These are phyloP conservation scores for Nomada fabriciana DNA, from an alignment of 2,888 invertebrate genomes.

Conservation along the genomic window DNA sequence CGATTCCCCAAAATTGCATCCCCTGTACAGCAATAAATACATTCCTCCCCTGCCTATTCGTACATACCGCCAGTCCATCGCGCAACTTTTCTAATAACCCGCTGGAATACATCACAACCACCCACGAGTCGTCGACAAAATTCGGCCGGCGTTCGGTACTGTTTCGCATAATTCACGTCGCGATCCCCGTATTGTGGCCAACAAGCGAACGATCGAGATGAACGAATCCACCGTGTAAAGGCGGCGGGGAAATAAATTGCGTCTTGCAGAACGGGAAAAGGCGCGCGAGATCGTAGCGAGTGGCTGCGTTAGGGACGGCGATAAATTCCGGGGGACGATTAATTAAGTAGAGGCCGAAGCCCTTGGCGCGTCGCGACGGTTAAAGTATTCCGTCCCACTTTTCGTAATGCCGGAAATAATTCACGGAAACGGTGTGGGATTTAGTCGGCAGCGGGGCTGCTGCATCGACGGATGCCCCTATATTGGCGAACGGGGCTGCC, in stretches of 20 bases:
- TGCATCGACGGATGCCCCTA: conserved; percentile 62
- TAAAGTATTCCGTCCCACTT: conserved; percentile 73
- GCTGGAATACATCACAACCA: conserved; percentile 18
- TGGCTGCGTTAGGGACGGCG: conserved; percentile 55
- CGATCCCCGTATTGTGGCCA: neutral
- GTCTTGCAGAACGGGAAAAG: conserved; percentile 44
- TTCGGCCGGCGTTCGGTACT: conserved; percentile 37
- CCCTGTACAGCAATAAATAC: conserved; percentile 32
- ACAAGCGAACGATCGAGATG: neutral
- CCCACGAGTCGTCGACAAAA: conserved; percentile 24
- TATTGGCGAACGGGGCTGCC: conserved; percentile 35
- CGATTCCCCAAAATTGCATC: conserved; percentile 13
- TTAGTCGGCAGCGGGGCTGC: conserved; percentile 45
- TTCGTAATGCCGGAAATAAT: conserved; percentile 73
- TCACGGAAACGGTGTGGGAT: conserved; percentile 72
- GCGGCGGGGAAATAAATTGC: conserved; percentile 55
- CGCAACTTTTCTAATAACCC: conserved; percentile 53
- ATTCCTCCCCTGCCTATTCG: neutral
- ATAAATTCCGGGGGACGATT: conserved; percentile 68
- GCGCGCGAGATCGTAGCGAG: conserved; percentile 54
- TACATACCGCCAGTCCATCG: neutral
- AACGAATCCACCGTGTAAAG: neutral
- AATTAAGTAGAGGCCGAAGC: conserved; percentile 66
- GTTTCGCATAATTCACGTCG: conserved; percentile 48
- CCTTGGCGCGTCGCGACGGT: conserved; percentile 55